A percentile compares a stretch with the other conserved stretches of the same genome.
These are phyloP conservation scores for Sturnira hondurensis DNA, from an alignment of 2,113 vertebrate species.

Conservation along the genomic window DNA sequence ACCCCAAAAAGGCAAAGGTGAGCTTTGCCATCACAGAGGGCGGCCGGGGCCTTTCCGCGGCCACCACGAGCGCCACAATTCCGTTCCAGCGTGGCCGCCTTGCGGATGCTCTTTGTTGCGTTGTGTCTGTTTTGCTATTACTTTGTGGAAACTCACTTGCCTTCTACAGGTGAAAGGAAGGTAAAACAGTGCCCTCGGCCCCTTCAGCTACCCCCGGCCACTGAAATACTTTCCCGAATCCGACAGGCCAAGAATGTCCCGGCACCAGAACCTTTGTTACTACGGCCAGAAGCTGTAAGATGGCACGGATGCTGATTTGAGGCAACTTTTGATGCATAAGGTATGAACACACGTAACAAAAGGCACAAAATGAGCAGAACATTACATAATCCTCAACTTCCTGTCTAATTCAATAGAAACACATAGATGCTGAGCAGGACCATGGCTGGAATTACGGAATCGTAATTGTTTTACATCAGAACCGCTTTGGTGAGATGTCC, in stretches of 20 bases:
- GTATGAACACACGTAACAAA: background rate
- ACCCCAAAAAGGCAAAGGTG: background rate
- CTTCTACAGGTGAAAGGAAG: background rate
- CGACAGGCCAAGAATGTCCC: constrained; percentile 7
- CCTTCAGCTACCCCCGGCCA: constrained; percentile 52
- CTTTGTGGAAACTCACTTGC: background rate
- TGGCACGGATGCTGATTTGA: background rate
- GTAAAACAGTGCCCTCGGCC: constrained; percentile 31
- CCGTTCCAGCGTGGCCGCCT: background rate
- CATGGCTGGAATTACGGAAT: background rate
- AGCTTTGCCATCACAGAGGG: background rate
- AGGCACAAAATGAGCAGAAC: background rate
- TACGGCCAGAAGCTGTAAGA: constrained; percentile 16
- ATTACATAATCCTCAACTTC: background rate
- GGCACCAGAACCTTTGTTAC: background rate
- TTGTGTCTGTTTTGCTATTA: background rate
- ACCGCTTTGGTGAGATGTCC: background rate
- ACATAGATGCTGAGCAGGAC: background rate
- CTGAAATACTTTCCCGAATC: background rate
- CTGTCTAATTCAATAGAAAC: background rate
- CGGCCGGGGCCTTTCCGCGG: rapidly evolving
- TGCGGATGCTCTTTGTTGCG: rapidly evolving
- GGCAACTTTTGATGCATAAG: background rate
- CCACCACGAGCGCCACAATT: rapidly evolving
- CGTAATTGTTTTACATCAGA: background rate